A percentile compares a stretch with the other conserved stretches of the same genome.
Conservation (phyloP, 2,797 vertebrate genomes). For the Threskiornis aethiopicus region DNA sequence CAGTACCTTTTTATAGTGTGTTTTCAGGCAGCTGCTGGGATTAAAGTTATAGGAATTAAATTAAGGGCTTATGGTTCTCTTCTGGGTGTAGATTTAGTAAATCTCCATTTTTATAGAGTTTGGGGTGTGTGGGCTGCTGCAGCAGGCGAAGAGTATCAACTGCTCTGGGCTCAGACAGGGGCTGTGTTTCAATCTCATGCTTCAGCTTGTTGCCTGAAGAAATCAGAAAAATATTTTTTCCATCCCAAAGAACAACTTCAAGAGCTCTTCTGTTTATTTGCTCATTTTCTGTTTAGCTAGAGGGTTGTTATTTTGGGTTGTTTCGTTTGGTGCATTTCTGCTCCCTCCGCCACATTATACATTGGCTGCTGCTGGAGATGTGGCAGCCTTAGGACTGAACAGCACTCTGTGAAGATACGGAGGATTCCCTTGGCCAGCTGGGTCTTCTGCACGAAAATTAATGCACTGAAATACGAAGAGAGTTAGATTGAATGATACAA, state of each 20-base stretch:
- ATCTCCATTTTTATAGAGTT: neutral
- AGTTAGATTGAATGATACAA: neutral
- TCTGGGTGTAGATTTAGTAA: neutral
- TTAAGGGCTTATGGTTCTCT: neutral
- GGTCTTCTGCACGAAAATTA: neutral
- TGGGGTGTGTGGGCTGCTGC: neutral
- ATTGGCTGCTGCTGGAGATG: neutral
- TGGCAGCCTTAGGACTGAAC: neutral
- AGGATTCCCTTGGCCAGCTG: neutral
- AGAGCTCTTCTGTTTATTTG: neutral
- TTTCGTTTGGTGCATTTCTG: neutral
- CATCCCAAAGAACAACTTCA: neutral
- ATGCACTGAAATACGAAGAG: neutral
- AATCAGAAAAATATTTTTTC: neutral
- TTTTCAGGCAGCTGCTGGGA: neutral
- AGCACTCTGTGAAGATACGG: neutral
- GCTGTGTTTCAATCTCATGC: neutral
- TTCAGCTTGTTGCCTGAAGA: neutral
- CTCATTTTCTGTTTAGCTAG: constrained; percentile 1
- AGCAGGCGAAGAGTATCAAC: neutral
- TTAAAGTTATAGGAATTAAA: neutral
- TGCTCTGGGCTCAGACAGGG: neutral
- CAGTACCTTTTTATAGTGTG: neutral
- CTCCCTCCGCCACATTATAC: neutral
- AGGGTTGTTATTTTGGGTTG: neutral